These are phyloP conservation scores for Gymnoscopelus microlampas DNA, from an alignment of 2,797 vertebrate genomes.

Conservation along the genomic window DNA sequence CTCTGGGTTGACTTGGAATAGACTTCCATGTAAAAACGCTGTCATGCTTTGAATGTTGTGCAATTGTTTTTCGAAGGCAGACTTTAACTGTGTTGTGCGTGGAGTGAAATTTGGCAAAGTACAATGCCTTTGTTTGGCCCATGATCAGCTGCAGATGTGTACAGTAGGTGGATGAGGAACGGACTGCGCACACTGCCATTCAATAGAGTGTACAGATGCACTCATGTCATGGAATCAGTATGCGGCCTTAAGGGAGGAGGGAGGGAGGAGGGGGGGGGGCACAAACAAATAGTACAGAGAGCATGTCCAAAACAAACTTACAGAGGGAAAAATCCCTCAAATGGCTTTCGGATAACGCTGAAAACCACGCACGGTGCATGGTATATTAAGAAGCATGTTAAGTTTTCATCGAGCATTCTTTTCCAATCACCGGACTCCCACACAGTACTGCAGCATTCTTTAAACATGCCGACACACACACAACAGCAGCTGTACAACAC, in stretches of 20 bases:
- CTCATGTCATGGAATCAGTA: slow-evolving; percentile 78
- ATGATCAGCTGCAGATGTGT: slow-evolving; percentile 71
- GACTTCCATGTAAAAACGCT: slow-evolving; percentile 13
- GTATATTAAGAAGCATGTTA: background rate
- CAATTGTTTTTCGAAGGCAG: slow-evolving; percentile 46
- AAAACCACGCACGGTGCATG: background rate
- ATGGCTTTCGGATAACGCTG: no score
- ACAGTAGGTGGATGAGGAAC: slow-evolving; percentile 64
- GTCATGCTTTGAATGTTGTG: slow-evolving; percentile 48
- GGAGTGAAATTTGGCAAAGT: slow-evolving; percentile 63
- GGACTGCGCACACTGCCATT: slow-evolving; percentile 65
- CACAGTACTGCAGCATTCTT: background rate
- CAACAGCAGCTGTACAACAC: no score
- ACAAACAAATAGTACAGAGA: slow-evolving; percentile 65
- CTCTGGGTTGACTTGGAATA: slow-evolving; percentile 9
- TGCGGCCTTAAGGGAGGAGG: slow-evolving; percentile 60
- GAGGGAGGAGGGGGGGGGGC: slow-evolving; percentile 47
- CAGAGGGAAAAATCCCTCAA: slow-evolving; percentile 6
- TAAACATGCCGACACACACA: background rate
- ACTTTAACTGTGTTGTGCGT: slow-evolving; percentile 28
- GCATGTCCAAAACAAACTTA: slow-evolving; percentile 43
- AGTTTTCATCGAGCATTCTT: background rate
- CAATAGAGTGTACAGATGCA: slow-evolving; percentile 77
- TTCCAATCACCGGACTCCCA: no score
- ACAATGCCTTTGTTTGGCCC: slow-evolving; percentile 70